Conservation (phyloP, 2,113 vertebrate genomes). For the Lagopus leucura region DNA sequence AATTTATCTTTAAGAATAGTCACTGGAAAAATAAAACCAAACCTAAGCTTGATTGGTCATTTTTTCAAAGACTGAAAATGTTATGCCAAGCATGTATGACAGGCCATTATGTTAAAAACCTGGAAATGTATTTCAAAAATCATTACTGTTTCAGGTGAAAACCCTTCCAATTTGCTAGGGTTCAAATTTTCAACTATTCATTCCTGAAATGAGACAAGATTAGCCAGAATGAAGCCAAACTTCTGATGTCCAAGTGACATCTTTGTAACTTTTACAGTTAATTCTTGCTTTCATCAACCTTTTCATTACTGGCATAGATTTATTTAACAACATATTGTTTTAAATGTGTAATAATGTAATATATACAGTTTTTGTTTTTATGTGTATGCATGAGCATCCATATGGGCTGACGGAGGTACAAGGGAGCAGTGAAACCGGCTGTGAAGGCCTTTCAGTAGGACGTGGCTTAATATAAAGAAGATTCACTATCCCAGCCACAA, state of each 20-base stretch:
- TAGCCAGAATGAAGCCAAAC: accelerated
- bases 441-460: accelerated
- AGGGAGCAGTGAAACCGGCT: not conserved
- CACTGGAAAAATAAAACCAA: not conserved
- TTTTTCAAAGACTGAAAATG: not conserved
- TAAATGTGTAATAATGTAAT: not conserved
- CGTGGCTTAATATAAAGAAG: accelerated
- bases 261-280: not conserved
- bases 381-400: accelerated
- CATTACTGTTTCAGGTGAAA: not conserved
- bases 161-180: not conserved
- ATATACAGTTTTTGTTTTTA: not conserved
- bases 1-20: not conserved
- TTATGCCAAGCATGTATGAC: not conserved
- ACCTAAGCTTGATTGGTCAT: not conserved
- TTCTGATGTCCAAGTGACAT: not conserved
- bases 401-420: not conserved
- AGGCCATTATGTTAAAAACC: not conserved
- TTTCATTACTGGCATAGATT: not conserved
- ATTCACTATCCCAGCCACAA: not conserved
- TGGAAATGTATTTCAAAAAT: not conserved
- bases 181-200: not conserved
- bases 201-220: not conserved
- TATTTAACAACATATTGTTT: not conserved
- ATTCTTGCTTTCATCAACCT: not conserved